A percentile compares a stretch with the other conserved stretches of the same genome.
These are phyloP conservation scores for Myripristis jacobus DNA, from an alignment of 2,797 vertebrate genomes.

Conservation along the genomic window DNA sequence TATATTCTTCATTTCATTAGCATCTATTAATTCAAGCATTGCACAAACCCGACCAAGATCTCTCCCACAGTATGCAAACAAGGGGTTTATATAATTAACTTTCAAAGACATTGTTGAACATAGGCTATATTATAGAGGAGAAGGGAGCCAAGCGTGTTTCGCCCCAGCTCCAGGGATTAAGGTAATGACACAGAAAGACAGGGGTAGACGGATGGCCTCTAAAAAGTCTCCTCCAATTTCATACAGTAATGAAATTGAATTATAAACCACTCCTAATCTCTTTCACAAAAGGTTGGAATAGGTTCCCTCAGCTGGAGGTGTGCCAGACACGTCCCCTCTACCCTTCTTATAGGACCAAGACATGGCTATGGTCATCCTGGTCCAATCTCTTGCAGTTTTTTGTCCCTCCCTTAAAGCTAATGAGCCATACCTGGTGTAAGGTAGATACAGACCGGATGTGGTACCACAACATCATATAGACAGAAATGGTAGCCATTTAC, in stretches of 20 bases:
- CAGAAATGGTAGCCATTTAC: no score
- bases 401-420: no score
- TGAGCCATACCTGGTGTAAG: no score
- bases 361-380: no score
- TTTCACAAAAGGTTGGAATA: constrained; percentile 64
- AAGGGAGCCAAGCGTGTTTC: constrained; percentile 51
- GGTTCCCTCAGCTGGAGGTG: constrained; percentile 57
- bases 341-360: constrained; percentile 10
- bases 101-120: constrained; percentile 67
- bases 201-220: constrained; percentile 67
- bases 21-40: constrained; percentile 12
- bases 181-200: constrained; percentile 75
- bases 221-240: constrained; percentile 66
- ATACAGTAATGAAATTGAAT: constrained; percentile 78
- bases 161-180: constrained; percentile 69
- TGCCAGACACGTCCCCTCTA: constrained; percentile 37
- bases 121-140: constrained; percentile 55
- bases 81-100: constrained; percentile 71
- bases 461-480: no score
- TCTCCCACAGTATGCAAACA: constrained; percentile 44
- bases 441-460: no score
- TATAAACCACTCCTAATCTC: constrained; percentile 76
- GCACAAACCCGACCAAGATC: constrained; percentile 21
- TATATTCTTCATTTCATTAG: constrained; percentile 48
- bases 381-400: no score